A percentile compares a stretch with the other conserved stretches of the same genome.
These are phyloP conservation scores for Etia nguti DNA, from an alignment of 2,113 vertebrate genomes.

Conservation along the genomic window DNA sequence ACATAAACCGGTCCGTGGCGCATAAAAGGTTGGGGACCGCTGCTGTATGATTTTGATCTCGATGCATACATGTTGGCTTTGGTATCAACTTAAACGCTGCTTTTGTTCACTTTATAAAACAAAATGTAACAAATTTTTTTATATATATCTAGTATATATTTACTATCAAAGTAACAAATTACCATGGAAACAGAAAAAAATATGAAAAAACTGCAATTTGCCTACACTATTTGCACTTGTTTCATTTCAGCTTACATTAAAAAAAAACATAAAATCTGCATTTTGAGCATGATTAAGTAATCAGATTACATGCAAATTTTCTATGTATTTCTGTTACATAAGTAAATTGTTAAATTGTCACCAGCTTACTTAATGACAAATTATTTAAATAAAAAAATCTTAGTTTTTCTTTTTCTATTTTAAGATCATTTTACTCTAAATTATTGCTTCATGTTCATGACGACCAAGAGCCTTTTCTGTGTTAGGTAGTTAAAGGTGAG, in stretches of 20 bases:
- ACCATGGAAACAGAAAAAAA: neutral
- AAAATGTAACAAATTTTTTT: neutral
- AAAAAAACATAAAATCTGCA: neutral
- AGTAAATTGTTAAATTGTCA: neutral
- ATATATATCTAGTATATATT: neutral
- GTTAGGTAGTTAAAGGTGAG: accelerated
- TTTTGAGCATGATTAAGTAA: neutral
- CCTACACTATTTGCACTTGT: neutral
- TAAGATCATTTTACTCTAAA: neutral
- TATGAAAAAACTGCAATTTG: neutral
- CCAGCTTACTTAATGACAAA: neutral
- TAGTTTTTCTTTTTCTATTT: neutral
- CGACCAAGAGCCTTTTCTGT: neutral
- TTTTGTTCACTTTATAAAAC: neutral
- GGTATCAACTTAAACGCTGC: neutral
- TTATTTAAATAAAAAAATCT: neutral
- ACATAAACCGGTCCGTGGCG: too few species aligned
- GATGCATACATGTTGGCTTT: neutral
- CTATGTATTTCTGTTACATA: neutral
- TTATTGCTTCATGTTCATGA: neutral
- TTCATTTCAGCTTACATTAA: neutral
- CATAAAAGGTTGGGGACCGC: too few species aligned
- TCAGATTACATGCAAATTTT: neutral
- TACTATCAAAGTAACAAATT: neutral
- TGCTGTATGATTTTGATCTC: neutral